phyloP scores from a whole-genome alignment of 2,797 vertebrate genomes.

The Urophycis tenuis region DNA sequence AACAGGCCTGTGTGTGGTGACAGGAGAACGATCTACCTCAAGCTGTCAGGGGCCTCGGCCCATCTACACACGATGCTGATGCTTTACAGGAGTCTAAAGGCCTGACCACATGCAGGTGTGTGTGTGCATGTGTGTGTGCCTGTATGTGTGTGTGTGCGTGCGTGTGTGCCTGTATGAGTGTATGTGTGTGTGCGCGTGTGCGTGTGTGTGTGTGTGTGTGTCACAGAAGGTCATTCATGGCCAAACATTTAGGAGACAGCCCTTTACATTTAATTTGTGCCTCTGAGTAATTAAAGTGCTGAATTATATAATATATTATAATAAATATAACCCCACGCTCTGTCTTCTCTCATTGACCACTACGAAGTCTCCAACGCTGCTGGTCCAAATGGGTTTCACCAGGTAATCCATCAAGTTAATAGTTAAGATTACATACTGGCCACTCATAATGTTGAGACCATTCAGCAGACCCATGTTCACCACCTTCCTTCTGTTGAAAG shows the following conservation, averaged over 20 bases:
- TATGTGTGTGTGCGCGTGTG: conserved; percentile 4
- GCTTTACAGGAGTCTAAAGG: conserved; percentile 18
- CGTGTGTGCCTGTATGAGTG: conserved; percentile 22
- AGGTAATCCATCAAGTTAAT: background rate
- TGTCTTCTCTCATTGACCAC: conserved; percentile 10
- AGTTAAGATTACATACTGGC: background rate
- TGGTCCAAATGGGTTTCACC: background rate
- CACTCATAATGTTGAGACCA: background rate
- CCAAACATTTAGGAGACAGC: conserved; percentile 50
- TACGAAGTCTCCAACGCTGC: background rate
- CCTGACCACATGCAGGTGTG: background rate
- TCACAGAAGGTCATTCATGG: conserved; percentile 34
- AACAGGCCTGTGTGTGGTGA: conserved; percentile 34
- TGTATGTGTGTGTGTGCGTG: conserved; percentile 13
- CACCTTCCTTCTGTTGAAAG: background rate
- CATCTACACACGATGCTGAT: conserved; percentile 17
- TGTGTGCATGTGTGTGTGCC: conserved; percentile 16
- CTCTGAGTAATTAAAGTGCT: conserved; percentile 71
- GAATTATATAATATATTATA: too few relatives aligned
- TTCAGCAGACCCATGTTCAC: background rate
- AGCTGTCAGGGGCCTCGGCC: conserved; percentile 41
- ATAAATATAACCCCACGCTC: background rate
- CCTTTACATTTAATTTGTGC: conserved; percentile 67
- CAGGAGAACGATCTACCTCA: conserved; percentile 61
- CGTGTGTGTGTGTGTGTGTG: conserved; percentile 7